A percentile compares a stretch with the other conserved stretches of the same genome.
Conservation (phyloP, 2,888 invertebrate genomes). For the Melanchra persicariae region DNA sequence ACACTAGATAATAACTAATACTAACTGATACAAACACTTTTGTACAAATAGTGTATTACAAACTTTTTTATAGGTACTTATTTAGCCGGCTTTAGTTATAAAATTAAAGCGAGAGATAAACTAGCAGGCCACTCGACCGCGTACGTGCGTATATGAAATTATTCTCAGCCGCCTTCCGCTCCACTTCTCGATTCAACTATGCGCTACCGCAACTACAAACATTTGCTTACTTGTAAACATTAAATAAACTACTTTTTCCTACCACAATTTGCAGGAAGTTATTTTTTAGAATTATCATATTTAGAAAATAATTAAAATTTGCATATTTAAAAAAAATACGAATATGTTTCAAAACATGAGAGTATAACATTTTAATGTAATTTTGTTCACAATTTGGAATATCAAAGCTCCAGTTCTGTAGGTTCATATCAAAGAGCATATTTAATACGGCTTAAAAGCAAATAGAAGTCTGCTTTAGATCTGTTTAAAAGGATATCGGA, state of each 20-base stretch:
- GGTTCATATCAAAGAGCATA: constrained; percentile 40
- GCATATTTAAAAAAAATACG: constrained; percentile 3
- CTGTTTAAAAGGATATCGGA: constrained; percentile 32
- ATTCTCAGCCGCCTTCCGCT: constrained; percentile 58
- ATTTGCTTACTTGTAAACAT: constrained; percentile 31
- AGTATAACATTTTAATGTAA: neutral
- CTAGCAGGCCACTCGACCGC: constrained; percentile 52
- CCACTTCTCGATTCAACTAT: constrained; percentile 57
- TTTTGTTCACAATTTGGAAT: constrained; percentile 23
- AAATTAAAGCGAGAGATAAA: constrained; percentile 68
- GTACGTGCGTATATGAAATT: constrained; percentile 66
- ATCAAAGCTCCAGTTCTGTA: constrained; percentile 29
- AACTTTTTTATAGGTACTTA: constrained; percentile 59
- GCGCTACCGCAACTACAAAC: constrained; percentile 34
- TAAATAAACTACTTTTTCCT: constrained; percentile 24
- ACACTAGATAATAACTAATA: constrained; percentile 48
- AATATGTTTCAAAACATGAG: neutral
- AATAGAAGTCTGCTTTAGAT: constrained; percentile 37
- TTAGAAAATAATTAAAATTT: neutral
- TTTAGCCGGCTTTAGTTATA: constrained; percentile 45
- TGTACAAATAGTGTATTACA: constrained; percentile 48
- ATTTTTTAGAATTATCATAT: neutral
- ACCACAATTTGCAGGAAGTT: neutral
- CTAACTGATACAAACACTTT: constrained; percentile 43
- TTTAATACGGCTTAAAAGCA: constrained; percentile 40